Conservation (phyloP, 1,140 invertebrate species). For the Papilio dardanus region DNA sequence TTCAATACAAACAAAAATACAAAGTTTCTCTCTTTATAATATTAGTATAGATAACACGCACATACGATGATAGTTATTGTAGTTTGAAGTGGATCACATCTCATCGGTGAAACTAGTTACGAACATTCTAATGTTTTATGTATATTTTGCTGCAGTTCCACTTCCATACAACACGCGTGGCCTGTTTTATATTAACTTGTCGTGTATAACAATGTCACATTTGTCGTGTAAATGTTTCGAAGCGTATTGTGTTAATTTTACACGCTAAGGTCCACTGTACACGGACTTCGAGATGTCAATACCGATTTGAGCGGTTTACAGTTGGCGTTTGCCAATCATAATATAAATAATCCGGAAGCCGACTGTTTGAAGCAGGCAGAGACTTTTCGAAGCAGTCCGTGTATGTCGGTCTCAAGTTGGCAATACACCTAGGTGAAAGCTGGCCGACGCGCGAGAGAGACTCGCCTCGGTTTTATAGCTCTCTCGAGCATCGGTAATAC, state of each 20-base stretch:
- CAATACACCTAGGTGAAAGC: constrained; percentile 28
- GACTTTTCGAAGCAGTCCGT: not conserved
- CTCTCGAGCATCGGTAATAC: constrained; percentile 33
- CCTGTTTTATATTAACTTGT: constrained; percentile 16
- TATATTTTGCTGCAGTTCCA: constrained; percentile 52
- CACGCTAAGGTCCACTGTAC: not conserved
- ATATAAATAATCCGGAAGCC: not conserved
- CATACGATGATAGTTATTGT: not conserved
- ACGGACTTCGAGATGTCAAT: not conserved
- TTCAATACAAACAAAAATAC: too few species aligned
- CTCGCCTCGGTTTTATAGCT: constrained; percentile 30
- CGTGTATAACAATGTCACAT: constrained; percentile 44
- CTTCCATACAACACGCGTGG: constrained; percentile 37
- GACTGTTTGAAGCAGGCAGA: not conserved
- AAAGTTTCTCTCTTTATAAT: too few species aligned
- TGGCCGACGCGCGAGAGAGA: constrained; percentile 26
- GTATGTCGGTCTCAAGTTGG: not conserved
- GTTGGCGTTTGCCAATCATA: not conserved
- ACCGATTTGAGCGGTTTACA: not conserved
- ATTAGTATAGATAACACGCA: too few species aligned
- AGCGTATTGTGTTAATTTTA: constrained; percentile 29
- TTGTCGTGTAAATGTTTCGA: constrained; percentile 35
- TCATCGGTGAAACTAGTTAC: constrained; percentile 63
- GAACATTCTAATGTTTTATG: constrained; percentile 65
- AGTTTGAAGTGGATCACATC: constrained; percentile 46